A percentile compares a stretch with the other conserved stretches of the same genome.
Evolutionary conservation across 2,888 invertebrate species (phyloP).

Genomic region (Eristalis arbustorum): DNA sequence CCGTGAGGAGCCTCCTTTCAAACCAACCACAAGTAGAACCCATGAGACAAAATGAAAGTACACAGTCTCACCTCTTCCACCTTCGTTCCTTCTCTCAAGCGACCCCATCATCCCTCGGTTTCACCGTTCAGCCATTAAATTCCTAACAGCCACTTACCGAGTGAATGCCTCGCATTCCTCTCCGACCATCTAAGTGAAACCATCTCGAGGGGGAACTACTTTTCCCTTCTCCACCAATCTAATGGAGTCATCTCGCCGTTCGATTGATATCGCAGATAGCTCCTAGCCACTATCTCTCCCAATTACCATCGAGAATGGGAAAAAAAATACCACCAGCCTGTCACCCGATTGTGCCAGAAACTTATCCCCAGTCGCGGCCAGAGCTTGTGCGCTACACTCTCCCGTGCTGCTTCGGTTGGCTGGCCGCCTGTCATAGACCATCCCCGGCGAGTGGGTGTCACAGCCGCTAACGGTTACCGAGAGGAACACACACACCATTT

Average conservation of each 20-base stretch:
- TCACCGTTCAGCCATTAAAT: neutral
- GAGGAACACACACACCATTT: too few relatives aligned
- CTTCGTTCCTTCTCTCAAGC: neutral
- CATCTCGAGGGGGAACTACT: neutral
- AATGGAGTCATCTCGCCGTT: constrained; percentile 1
- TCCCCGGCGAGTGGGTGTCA: neutral
- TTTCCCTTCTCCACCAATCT: neutral
- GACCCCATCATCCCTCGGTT: neutral
- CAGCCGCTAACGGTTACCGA: neutral
- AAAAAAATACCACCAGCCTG: neutral
- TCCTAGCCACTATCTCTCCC: neutral
- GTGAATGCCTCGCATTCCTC: neutral
- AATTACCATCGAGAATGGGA: neutral
- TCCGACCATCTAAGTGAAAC: neutral
- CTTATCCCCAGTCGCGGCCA: neutral
- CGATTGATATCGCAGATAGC: neutral
- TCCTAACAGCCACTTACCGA: neutral
- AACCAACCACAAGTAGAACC: too few relatives aligned
- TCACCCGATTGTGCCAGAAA: neutral
- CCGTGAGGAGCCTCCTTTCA: too few relatives aligned
- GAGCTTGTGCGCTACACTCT: neutral
- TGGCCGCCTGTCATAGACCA: neutral
- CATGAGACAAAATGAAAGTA: too few relatives aligned
- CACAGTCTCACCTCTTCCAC: too few relatives aligned
- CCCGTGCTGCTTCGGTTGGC: too few relatives aligned